Evolutionary conservation across 2,113 vertebrate genomes (phyloP).

Genomic region (Pholis gunnellus): DNA sequence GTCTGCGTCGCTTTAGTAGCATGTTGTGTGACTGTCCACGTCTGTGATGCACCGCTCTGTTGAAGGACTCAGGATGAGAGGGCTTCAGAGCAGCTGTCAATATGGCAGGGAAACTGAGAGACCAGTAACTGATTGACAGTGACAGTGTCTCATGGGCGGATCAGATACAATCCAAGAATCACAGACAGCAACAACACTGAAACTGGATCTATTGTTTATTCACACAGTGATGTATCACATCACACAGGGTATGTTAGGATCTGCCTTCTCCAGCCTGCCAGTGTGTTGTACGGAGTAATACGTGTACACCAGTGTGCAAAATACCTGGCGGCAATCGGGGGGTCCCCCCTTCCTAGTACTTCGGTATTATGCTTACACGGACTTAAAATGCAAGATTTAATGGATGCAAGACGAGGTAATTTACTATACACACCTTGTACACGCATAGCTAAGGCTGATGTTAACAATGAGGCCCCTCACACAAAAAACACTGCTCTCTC

Average conservation of each 20-base stretch:
- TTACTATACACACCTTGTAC: neutral
- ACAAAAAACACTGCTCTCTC: too few species aligned
- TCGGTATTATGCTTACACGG: too few species aligned
- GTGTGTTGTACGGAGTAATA: neutral
- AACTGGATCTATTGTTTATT: constrained; percentile 36
- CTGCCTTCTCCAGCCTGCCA: neutral
- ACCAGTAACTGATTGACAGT: constrained; percentile 51
- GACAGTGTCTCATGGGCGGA: constrained; percentile 37
- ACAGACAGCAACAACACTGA: neutral
- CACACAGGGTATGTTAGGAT: neutral
- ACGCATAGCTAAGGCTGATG: neutral
- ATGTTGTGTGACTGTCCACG: constrained; percentile 43
- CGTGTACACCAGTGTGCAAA: neutral
- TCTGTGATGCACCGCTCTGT: constrained; percentile 43
- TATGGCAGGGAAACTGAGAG: constrained; percentile 38
- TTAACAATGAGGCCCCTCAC: too few species aligned
- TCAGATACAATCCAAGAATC: constrained; percentile 29
- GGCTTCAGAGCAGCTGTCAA: constrained; percentile 67
- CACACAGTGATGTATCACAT: constrained; percentile 13
- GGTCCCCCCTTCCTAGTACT: too few species aligned
- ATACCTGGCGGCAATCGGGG: too few species aligned
- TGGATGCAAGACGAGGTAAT: too few species aligned
- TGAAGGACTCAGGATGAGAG: constrained; percentile 50
- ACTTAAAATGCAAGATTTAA: neutral
- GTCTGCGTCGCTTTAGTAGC: constrained; percentile 26